These are phyloP conservation scores for Molorchus minor DNA, from an alignment of 2,888 invertebrate genomes.

Conservation along the genomic window DNA sequence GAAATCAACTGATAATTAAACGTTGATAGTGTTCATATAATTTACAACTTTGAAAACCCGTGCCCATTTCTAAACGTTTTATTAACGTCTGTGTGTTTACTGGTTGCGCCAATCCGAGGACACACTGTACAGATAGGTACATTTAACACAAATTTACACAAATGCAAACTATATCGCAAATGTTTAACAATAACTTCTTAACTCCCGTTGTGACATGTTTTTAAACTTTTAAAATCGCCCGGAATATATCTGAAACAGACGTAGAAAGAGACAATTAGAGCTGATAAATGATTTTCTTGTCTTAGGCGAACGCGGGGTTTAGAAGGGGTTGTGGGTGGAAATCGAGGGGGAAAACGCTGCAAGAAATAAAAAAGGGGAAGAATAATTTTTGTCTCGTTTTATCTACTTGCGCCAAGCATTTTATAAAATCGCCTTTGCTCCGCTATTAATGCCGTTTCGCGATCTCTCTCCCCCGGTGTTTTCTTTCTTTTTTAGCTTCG, in stretches of 20 bases:
- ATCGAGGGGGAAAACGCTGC: conserved; percentile 39
- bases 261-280: conserved; percentile 59
- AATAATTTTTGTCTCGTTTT: conserved; percentile 61
- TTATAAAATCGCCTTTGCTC: conserved; percentile 59
- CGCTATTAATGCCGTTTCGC: conserved; percentile 51
- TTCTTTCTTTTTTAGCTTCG: conserved; percentile 45
- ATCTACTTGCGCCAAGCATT: conserved; percentile 58
- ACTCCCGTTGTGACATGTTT: no score
- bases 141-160: no score
- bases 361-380: conserved; percentile 57
- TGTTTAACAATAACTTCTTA: no score
- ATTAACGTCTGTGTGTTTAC: no score
- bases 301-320: conserved; percentile 36
- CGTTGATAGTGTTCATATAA: no score
- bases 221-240: conserved; percentile 31
- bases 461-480: conserved; percentile 47
- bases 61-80: no score
- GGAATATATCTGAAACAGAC: conserved; percentile 50
- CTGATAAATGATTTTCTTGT: conserved; percentile 60
- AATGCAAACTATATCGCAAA: no score
- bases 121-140: no score
- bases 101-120: no score
- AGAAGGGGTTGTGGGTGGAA: conserved; percentile 29
- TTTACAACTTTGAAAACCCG: no score
- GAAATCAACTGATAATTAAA: no score